phyloP scores from a whole-genome alignment of 1,140 invertebrate species.

The Sipha flava region DNA sequence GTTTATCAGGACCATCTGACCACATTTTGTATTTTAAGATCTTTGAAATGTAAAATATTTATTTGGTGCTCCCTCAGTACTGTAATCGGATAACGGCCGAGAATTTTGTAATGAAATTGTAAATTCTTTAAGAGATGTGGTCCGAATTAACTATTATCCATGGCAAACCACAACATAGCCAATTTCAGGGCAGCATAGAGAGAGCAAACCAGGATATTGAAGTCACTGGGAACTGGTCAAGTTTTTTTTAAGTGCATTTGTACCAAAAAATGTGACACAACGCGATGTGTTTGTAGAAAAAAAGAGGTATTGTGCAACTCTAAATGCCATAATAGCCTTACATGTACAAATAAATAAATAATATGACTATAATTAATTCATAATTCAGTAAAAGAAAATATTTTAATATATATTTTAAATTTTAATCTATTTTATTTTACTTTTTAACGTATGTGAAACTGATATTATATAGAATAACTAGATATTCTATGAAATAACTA shows the following conservation, averaged over 20 bases:
- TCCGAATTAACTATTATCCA: slow-evolving; percentile 43
- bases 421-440: too few relatives aligned
- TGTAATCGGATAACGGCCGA: slow-evolving; percentile 43
- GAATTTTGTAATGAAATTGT: slow-evolving; percentile 44
- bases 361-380: neutral
- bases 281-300: neutral
- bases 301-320: neutral
- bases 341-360: neutral
- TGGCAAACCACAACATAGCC: slow-evolving; percentile 38
- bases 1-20: neutral
- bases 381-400: neutral
- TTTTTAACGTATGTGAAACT: neutral
- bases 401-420: neutral
- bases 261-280: neutral
- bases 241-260: neutral
- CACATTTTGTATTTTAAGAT: neutral
- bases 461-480: too few relatives aligned
- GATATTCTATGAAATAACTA: too few relatives aligned
- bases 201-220: neutral
- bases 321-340: neutral
- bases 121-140: slow-evolving; percentile 43
- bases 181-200: neutral
- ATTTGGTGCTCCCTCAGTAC: slow-evolving; percentile 39
- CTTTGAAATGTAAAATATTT: neutral
- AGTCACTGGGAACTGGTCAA: neutral